Conservation (phyloP, 1,140 invertebrate species). For the Brachionus koreanus region DNA sequence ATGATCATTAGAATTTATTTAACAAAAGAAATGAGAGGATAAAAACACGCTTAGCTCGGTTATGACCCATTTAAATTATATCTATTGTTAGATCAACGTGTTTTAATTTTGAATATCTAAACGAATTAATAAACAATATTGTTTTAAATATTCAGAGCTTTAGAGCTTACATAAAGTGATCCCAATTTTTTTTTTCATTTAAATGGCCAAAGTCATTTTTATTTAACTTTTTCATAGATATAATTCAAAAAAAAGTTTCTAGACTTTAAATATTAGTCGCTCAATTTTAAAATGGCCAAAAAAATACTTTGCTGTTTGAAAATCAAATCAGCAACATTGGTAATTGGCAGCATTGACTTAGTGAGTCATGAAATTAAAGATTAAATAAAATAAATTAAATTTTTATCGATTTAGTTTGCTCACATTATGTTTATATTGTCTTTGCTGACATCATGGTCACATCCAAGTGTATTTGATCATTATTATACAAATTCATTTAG, state of each 20-base stretch:
- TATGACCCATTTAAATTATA: background rate
- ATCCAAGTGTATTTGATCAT: slow-evolving; percentile 14
- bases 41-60: background rate
- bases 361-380: background rate
- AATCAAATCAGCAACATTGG: slow-evolving; percentile 13
- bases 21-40: background rate
- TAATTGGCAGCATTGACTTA: background rate
- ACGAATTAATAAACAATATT: background rate
- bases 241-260: background rate
- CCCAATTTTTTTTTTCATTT: no score
- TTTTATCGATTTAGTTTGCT: background rate
- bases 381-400: background rate
- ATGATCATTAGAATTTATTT: background rate
- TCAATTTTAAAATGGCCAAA: background rate
- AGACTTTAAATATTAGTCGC: background rate
- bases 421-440: background rate
- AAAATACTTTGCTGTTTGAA: slow-evolving; percentile 33
- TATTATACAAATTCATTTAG: slow-evolving; percentile 24
- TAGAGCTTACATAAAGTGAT: background rate
- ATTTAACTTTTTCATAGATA: background rate
- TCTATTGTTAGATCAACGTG: background rate
- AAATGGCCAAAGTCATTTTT: background rate
- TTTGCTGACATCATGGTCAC: background rate
- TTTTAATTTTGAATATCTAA: background rate
- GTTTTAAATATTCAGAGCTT: background rate